Conservation (phyloP, 2,888 invertebrate species). For the Pegoplata infirma region DNA sequence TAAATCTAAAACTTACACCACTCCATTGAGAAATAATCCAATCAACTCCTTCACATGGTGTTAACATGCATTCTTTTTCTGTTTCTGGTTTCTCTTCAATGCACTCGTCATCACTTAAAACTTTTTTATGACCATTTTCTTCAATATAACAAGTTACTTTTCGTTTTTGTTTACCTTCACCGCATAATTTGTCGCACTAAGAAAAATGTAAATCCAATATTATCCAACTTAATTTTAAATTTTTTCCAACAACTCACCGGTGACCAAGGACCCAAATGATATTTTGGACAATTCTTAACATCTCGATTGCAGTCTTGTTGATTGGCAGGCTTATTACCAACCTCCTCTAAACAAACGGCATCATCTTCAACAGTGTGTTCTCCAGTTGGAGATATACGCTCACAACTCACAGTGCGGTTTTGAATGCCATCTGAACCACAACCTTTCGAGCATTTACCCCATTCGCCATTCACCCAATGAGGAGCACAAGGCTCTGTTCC, state of each 20-base stretch:
- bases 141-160: conserved; percentile 89
- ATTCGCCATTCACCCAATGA: conserved; percentile 87
- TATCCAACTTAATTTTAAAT: neutral
- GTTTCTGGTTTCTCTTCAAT: conserved; percentile 84
- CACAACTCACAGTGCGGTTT: conserved; percentile 87
- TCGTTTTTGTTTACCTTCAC: conserved; percentile 89
- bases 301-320: conserved; percentile 87
- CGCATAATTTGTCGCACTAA: conserved; percentile 94
- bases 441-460: conserved; percentile 89
- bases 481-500: conserved; percentile 88
- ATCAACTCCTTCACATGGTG: conserved; percentile 94
- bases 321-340: conserved; percentile 85
- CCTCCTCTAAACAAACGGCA: conserved; percentile 83
- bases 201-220: neutral
- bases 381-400: conserved; percentile 87
- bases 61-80: conserved; percentile 85
- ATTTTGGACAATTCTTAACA: conserved; percentile 86
- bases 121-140: conserved; percentile 82
- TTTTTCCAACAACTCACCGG: conserved; percentile 87
- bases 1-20: conserved; percentile 81
- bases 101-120: conserved; percentile 84
- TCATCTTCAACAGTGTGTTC: conserved; percentile 86
- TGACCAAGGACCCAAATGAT: conserved; percentile 94
- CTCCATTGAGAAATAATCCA: conserved; percentile 94
- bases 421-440: conserved; percentile 89